Evolutionary conservation across 2,888 invertebrate species (phyloP), one percentile per base, ranked within the genome.

Genomic region (Cordilura impudica): DNA sequence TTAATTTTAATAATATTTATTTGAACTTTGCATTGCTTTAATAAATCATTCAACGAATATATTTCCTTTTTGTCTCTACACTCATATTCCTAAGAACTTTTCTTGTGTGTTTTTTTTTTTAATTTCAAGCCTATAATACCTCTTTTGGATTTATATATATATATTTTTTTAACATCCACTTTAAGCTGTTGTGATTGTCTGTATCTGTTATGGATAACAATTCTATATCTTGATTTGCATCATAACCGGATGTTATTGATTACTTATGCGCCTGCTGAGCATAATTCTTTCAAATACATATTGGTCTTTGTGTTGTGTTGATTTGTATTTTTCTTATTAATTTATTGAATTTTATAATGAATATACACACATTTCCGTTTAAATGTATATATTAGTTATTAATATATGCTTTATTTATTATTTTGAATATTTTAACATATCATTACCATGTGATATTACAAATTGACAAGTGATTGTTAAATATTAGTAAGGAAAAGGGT

Each of bases 391-490:
- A 35, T 58, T 39, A 39, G 12, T 58, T 54, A 14, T 43, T 43
- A 66, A 29, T 8, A 60, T 29, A 61, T 71, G 66, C 72, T 77
- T 63, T 70, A 65, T 60, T 66, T 61, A 4, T 35, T 60, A 16
- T 45, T n/a, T 8, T 71, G 76, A 71, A 76, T 76, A 76, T 53
- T 66, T 76, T 63, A 71, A 45, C 8, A 58, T 58, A 71, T 70
- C 65, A 63, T 29, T 74, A 58, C 49, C 61, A 67, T 77, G 66
- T 72, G 61, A 72, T 26, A 51, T 61, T 53, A 31, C 18, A 56
- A 70, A 63, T 63, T 76, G 69, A 76, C 58, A 76, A 63, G 49
- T 70, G 69, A 65, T 70, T 76, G 56, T 70, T 63, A 51, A 69
- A 54, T 54, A 18, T 67, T 54, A 47, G 23, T 45, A 56, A 23